Conservation (phyloP, 2,888 invertebrate species). For the Ophion slaviceki region DNA sequence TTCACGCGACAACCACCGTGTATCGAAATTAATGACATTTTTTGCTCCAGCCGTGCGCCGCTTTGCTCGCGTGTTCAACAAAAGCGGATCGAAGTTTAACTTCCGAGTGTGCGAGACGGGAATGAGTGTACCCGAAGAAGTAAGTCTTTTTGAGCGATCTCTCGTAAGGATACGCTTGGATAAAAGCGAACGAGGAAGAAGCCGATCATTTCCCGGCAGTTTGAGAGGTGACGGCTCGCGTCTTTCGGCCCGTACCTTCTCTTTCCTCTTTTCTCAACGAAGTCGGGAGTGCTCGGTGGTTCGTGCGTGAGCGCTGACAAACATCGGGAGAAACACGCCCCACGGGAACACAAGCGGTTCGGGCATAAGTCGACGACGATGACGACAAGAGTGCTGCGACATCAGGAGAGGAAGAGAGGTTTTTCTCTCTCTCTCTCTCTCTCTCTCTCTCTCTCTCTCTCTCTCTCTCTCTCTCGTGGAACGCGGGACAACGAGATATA, state of each 20-base stretch:
- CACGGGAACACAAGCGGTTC: slow-evolving; percentile 61
- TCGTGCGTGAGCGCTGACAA: slow-evolving; percentile 52
- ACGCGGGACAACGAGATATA: slow-evolving; percentile 58
- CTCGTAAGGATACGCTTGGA: background rate
- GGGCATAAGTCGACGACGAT: slow-evolving; percentile 46
- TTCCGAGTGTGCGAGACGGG: background rate
- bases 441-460: slow-evolving; percentile 1
- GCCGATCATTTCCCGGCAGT: slow-evolving; percentile 46
- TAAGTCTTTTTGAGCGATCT: slow-evolving; percentile 32
- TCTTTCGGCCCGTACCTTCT: slow-evolving; percentile 20
- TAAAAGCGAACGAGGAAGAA: slow-evolving; percentile 35
- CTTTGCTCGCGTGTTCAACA: no score
- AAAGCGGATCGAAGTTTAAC: no score
- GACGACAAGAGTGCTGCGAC: slow-evolving; percentile 41
- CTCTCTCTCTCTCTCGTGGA: slow-evolving; percentile 14
- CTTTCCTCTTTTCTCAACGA: slow-evolving; percentile 5
- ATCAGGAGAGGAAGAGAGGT: slow-evolving; percentile 41
- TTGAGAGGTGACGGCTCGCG: slow-evolving; percentile 51
- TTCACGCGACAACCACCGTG: no score
- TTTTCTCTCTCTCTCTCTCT: background rate
- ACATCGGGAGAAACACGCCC: slow-evolving; percentile 68
- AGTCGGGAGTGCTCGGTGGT: slow-evolving; percentile 29
- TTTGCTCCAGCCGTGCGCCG: background rate
- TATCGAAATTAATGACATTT: no score
- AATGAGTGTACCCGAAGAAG: slow-evolving; percentile 14